These are phyloP conservation scores for Ariolimax columbianus DNA, from an alignment of 2,888 invertebrate genomes.

Conservation along the genomic window DNA sequence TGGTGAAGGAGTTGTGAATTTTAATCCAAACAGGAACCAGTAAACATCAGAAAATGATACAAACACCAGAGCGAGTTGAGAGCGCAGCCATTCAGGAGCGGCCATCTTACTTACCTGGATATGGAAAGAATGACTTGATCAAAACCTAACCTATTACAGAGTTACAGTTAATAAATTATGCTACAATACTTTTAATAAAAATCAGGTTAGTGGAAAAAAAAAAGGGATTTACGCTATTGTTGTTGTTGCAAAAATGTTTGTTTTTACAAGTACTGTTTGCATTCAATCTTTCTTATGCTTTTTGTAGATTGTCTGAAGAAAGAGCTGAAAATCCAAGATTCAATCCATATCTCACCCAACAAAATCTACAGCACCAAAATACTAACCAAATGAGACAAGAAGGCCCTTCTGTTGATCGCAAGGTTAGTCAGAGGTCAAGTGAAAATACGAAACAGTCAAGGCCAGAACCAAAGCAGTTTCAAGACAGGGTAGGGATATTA, in stretches of 20 bases:
- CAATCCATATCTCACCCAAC: background rate
- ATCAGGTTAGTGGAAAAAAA: too few species aligned
- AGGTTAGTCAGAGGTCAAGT: background rate
- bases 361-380: background rate
- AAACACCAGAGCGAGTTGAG: too few species aligned
- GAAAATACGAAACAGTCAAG: background rate
- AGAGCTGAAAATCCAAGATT: constrained; percentile 15
- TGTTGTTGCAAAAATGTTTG: background rate
- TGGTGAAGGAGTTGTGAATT: too few species aligned
- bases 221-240: too few species aligned
- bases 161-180: too few species aligned
- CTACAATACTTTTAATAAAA: too few species aligned
- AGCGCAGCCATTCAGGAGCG: too few species aligned
- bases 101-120: too few species aligned
- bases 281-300: background rate
- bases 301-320: background rate
- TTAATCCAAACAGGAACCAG: too few species aligned
- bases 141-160: too few species aligned
- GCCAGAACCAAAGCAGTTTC: background rate
- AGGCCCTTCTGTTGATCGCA: background rate
- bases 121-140: too few species aligned
- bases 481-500: background rate
- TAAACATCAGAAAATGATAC: too few species aligned
- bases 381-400: background rate
- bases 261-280: background rate